These are phyloP conservation scores for Drosophila macrospina DNA, from an alignment of 2,888 invertebrate genomes.

Conservation along the genomic window DNA sequence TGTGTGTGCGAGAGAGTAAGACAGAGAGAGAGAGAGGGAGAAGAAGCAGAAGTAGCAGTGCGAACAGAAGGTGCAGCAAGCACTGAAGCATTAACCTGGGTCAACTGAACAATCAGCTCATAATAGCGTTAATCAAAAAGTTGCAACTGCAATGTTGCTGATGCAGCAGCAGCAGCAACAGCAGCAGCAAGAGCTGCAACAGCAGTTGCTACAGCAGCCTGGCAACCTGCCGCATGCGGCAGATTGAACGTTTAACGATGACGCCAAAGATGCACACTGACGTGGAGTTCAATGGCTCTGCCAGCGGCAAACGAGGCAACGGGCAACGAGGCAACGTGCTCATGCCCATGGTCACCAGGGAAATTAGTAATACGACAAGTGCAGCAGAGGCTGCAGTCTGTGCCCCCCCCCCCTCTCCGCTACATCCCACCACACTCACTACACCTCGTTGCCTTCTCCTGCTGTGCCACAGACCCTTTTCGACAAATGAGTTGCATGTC, in stretches of 20 bases:
- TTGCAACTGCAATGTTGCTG: conserved; percentile 48
- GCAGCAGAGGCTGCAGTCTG: conserved; percentile 48
- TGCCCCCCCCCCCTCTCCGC: background rate
- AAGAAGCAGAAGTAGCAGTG: conserved; percentile 8
- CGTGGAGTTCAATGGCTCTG: conserved; percentile 35
- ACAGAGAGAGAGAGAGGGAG: conserved; percentile 2
- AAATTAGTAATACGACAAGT: conserved; percentile 82
- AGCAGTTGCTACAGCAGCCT: conserved; percentile 29
- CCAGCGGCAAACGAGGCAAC: conserved; percentile 6
- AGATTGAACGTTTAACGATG: conserved; percentile 75
- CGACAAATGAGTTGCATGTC: conserved; percentile 79
- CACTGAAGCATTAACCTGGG: conserved; percentile 69
- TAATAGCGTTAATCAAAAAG: conserved; percentile 81
- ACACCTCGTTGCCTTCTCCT: background rate
- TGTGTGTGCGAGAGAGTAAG: background rate
- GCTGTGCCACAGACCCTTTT: conserved; percentile 17
- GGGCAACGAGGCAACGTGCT: conserved; percentile 15
- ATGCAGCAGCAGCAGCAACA: conserved; percentile 32
- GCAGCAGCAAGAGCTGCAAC: background rate
- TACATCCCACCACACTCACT: too few relatives aligned
- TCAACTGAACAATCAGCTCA: conserved; percentile 79
- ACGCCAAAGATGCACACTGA: conserved; percentile 45
- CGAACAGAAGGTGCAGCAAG: conserved; percentile 12
- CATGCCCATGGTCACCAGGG: conserved; percentile 72
- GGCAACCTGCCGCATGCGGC: conserved; percentile 34